Evolutionary conservation across 2,888 invertebrate genomes (phyloP).

Genomic region (Melinopterus prodromus): DNA sequence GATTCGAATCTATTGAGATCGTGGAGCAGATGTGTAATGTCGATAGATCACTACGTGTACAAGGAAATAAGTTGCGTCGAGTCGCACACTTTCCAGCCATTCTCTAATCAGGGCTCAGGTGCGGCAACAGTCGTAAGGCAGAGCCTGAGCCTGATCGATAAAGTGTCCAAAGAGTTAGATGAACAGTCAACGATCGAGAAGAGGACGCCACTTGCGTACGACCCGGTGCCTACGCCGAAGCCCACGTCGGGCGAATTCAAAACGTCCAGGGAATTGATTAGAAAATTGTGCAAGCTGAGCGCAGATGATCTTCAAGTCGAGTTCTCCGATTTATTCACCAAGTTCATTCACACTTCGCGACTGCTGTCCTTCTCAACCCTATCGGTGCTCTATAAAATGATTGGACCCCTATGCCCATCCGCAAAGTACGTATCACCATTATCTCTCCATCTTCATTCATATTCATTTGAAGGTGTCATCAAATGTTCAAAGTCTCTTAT

Average conservation of each 20-base stretch:
- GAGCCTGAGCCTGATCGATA: constrained; percentile 65
- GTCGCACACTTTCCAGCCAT: constrained; percentile 77
- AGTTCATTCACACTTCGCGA: constrained; percentile 72
- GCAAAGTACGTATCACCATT: constrained; percentile 70
- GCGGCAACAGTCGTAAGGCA: constrained; percentile 74
- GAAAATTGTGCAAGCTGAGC: constrained; percentile 70
- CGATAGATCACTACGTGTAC: constrained; percentile 80
- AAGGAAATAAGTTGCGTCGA: constrained; percentile 76
- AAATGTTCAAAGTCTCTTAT: too few species aligned
- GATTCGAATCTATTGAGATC: constrained; percentile 77
- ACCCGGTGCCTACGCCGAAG: constrained; percentile 73
- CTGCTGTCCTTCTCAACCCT: constrained; percentile 75
- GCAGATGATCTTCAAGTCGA: constrained; percentile 68
- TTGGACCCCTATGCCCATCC: constrained; percentile 70
- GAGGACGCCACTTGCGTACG: constrained; percentile 74
- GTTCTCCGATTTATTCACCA: constrained; percentile 70
- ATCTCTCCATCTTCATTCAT: background rate
- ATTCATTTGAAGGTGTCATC: background rate
- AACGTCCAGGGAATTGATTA: constrained; percentile 74
- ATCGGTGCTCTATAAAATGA: constrained; percentile 69
- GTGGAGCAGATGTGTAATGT: constrained; percentile 73
- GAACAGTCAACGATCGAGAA: constrained; percentile 65
- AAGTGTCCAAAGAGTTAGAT: constrained; percentile 62
- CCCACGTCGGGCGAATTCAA: constrained; percentile 76
- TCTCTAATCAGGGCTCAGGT: constrained; percentile 77